Percentiles rank a stretch among this genome's conserved stretches.
These are phyloP conservation scores for Dissostichus mawsoni DNA, from an alignment of 2,113 vertebrate genomes.

Conservation along the genomic window DNA sequence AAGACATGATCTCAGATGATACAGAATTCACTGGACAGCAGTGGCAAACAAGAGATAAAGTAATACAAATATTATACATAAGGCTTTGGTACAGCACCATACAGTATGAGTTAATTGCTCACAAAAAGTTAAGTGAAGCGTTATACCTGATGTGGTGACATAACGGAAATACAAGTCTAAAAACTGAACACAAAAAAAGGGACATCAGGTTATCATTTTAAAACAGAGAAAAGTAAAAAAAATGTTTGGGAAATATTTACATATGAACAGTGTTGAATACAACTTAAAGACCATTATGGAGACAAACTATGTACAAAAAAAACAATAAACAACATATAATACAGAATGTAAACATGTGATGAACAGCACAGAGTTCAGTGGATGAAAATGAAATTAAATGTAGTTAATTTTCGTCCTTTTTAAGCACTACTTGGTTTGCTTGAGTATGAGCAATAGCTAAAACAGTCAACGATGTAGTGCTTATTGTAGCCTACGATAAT, in stretches of 20 bases:
- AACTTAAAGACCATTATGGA: conserved; percentile 57
- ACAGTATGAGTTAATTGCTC: conserved; percentile 85
- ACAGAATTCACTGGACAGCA: conserved; percentile 81
- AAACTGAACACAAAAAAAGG: conserved; percentile 44
- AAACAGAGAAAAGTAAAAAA: conserved; percentile 57
- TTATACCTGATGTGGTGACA: conserved; percentile 80
- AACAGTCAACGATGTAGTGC: conserved; percentile 87
- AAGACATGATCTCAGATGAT: conserved; percentile 76
- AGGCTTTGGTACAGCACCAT: conserved; percentile 89
- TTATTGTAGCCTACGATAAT: conserved; percentile 86
- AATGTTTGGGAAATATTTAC: conserved; percentile 71
- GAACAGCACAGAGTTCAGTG: conserved; percentile 81
- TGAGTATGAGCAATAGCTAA: conserved; percentile 84
- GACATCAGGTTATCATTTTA: conserved; percentile 70
- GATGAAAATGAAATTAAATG: conserved; percentile 76
- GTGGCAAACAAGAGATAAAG: conserved; percentile 80
- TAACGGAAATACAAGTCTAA: conserved; percentile 69
- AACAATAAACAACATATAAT: conserved; percentile 56
- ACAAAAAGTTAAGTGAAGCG: conserved; percentile 78
- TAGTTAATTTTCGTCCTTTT: conserved; percentile 74
- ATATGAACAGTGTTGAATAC: conserved; percentile 75
- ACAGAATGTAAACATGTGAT: conserved; percentile 83
- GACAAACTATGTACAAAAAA: conserved; percentile 70
- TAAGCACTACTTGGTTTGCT: conserved; percentile 83
- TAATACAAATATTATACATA: conserved; percentile 86